Conservation (phyloP, 2,888 invertebrate species). For the Eupithecia dodoneata region DNA sequence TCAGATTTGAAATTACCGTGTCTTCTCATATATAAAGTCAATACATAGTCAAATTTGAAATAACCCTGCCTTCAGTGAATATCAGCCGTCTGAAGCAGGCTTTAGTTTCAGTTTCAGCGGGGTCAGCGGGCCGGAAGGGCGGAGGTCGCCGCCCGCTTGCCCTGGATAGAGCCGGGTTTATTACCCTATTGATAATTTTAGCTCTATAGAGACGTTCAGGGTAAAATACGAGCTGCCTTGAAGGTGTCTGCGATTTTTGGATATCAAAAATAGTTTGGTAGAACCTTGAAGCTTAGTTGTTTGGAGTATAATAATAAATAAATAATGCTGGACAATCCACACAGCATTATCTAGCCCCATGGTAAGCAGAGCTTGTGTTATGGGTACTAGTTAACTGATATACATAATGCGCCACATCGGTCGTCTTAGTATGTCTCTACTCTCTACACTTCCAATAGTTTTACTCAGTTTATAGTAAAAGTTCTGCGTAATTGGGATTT, state of each 20-base stretch:
- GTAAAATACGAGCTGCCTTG: conserved; percentile 7
- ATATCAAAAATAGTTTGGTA: neutral
- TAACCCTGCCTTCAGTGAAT: neutral
- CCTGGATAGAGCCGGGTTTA: conserved; percentile 48
- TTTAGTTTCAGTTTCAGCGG: conserved; percentile 63
- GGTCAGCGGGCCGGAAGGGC: conserved; percentile 72
- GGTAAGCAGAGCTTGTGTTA: too few species aligned
- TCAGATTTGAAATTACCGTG: neutral
- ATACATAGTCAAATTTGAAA: neutral
- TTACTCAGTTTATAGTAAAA: too few species aligned
- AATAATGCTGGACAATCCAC: too few species aligned
- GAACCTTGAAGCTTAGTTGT: neutral
- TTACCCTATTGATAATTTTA: conserved; percentile 33
- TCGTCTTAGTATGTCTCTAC: too few species aligned
- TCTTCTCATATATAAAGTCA: too few species aligned
- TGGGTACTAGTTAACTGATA: too few species aligned
- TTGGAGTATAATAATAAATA: too few species aligned
- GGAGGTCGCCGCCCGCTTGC: conserved; percentile 61
- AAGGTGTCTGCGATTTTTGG: neutral
- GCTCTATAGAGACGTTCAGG: conserved; percentile 16
- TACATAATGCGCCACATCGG: too few species aligned
- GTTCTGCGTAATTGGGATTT: too few species aligned
- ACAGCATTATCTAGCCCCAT: too few species aligned
- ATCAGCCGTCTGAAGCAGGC: conserved; percentile 23
- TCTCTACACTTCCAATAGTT: too few species aligned